Conservation (phyloP, 2,888 invertebrate genomes). For the Harmothoe impar region DNA sequence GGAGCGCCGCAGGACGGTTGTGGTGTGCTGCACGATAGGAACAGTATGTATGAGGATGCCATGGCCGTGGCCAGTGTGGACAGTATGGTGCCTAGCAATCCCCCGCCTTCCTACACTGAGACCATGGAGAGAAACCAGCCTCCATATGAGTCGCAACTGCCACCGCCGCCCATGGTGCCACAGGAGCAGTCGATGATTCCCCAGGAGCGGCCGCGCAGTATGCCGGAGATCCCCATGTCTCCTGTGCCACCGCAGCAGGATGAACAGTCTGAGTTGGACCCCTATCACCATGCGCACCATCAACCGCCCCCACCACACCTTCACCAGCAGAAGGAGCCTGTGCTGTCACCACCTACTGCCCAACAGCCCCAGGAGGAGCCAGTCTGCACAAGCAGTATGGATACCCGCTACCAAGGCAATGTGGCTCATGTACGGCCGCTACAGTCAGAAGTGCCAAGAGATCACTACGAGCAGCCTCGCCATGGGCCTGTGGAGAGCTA, state of each 20-base stretch:
- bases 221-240: slow-evolving; percentile 47
- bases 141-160: slow-evolving; percentile 20
- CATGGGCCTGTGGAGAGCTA: slow-evolving; percentile 37
- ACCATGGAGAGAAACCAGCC: slow-evolving; percentile 56
- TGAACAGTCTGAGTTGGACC: slow-evolving; percentile 7
- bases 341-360: slow-evolving; percentile 47
- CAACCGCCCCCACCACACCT: slow-evolving; percentile 54
- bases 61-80: slow-evolving; percentile 58
- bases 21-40: slow-evolving; percentile 43
- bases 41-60: slow-evolving; percentile 52
- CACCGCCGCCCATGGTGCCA: neutral
- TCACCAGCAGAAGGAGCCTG: slow-evolving; percentile 59
- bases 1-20: neutral
- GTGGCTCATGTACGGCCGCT: slow-evolving; percentile 47
- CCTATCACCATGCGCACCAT: slow-evolving; percentile 49
- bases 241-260: slow-evolving; percentile 49
- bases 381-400: slow-evolving; percentile 45
- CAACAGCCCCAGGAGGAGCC: slow-evolving; percentile 3
- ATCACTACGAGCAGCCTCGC: slow-evolving; percentile 48
- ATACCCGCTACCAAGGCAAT: slow-evolving; percentile 52
- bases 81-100: slow-evolving; percentile 52
- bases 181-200: slow-evolving; percentile 26
- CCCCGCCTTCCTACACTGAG: slow-evolving; percentile 54
- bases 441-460: slow-evolving; percentile 41
- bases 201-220: slow-evolving; percentile 18